phyloP scores from a whole-genome alignment of 2,113 vertebrate genomes.

The Pelobates fuscus region DNA sequence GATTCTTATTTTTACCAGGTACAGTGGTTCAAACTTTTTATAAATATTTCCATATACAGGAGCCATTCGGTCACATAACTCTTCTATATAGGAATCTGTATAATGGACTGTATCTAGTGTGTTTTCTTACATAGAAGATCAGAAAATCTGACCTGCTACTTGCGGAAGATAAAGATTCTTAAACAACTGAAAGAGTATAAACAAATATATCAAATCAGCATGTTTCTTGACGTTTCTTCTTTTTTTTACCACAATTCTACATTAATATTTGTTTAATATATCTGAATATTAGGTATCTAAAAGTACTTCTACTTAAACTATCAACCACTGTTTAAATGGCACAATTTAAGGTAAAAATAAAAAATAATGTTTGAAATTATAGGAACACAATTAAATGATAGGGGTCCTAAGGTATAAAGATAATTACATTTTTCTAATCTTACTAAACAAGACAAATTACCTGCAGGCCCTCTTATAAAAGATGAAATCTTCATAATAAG shows the following conservation, averaged over 20 bases:
- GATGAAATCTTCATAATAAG: constrained; percentile 99
- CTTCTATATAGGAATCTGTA: no score
- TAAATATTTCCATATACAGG: no score
- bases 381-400: constrained; percentile 85
- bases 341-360: constrained; percentile 58
- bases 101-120: no score
- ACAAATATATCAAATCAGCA: no score
- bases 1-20: no score
- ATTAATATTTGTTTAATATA: neutral
- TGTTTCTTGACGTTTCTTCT: no score
- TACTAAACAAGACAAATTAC: constrained; percentile 99
- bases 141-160: no score
- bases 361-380: constrained; percentile 84
- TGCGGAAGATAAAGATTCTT: no score
- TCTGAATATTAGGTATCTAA: constrained; percentile 14
- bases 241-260: neutral
- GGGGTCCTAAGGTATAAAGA: constrained; percentile 96
- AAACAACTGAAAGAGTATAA: no score
- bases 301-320: constrained; percentile 54
- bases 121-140: no score
- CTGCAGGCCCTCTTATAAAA: constrained; percentile 97
- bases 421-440: constrained; percentile 97
- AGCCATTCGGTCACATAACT: no score
- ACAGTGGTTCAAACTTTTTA: no score
- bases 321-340: constrained; percentile 25